These are phyloP conservation scores for Leucophenga maculata DNA, from an alignment of 2,888 invertebrate genomes.

Conservation along the genomic window DNA sequence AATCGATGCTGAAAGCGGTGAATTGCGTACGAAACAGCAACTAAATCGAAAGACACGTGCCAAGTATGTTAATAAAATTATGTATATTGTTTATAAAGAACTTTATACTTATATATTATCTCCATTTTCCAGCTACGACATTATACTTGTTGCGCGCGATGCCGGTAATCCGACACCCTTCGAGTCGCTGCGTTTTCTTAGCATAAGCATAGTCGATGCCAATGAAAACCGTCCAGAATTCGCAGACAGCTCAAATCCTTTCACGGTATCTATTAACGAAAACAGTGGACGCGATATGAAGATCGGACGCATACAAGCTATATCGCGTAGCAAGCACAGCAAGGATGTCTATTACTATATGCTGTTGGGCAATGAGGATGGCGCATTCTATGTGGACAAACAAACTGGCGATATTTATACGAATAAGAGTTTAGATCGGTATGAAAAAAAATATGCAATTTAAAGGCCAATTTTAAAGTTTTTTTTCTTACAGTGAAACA, in stretches of 20 bases:
- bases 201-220: conserved; percentile 83
- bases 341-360: conserved; percentile 89
- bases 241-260: conserved; percentile 76
- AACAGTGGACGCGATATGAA: conserved; percentile 78
- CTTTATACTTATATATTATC: background rate
- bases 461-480: background rate
- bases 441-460: background rate
- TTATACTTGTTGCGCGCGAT: conserved; percentile 87
- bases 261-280: conserved; percentile 82
- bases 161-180: conserved; percentile 86
- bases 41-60: conserved; percentile 84
- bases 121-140: conserved; percentile 72
- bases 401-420: conserved; percentile 86
- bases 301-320: conserved; percentile 75
- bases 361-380: conserved; percentile 83
- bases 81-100: background rate
- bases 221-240: conserved; percentile 88
- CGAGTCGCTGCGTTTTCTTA: conserved; percentile 83
- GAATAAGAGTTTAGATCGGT: conserved; percentile 85
- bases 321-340: conserved; percentile 82
- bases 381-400: conserved; percentile 84
- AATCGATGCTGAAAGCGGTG: conserved; percentile 85
- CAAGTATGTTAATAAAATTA: conserved; percentile 60
- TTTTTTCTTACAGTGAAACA: conserved; percentile 76
- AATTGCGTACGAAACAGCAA: conserved; percentile 84